These are phyloP conservation scores for Styela clava DNA, from an alignment of 23 tunicate genomes.

Conservation along the genomic window DNA sequence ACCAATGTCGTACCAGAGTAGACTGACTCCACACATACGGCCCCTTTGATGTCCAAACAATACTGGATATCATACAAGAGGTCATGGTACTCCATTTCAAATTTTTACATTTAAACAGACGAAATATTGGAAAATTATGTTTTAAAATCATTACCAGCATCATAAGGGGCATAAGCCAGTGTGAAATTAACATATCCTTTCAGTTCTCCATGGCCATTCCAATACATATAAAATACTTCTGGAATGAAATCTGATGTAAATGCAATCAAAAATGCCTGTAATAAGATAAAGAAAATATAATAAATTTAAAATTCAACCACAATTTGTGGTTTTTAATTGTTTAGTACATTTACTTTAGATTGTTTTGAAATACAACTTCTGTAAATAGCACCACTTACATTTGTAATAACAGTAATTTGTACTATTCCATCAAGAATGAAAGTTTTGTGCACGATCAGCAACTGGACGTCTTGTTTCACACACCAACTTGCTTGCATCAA, in stretches of 20 bases:
- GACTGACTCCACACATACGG: too few relatives aligned
- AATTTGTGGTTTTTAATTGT: background rate
- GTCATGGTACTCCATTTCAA: too few relatives aligned
- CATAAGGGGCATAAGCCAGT: conserved; percentile 58
- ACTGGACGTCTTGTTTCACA: conserved; percentile 78
- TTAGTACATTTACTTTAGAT: background rate
- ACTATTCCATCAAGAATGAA: conserved; percentile 80
- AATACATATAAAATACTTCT: conserved; percentile 37
- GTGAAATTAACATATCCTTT: conserved; percentile 65
- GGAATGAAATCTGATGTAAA: conserved; percentile 88
- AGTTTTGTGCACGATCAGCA: conserved; percentile 77
- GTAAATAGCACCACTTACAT: conserved; percentile 56
- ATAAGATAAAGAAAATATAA: too few relatives aligned
- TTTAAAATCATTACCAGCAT: conserved; percentile 34
- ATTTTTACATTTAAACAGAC: background rate
- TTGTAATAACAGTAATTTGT: conserved; percentile 82
- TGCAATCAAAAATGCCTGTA: conserved; percentile 82
- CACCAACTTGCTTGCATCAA: conserved; percentile 75
- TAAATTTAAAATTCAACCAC: too few relatives aligned
- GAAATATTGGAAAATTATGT: background rate
- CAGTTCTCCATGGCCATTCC: conserved; percentile 42
- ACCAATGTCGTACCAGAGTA: too few relatives aligned
- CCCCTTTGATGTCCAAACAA: too few relatives aligned
- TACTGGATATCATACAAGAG: too few relatives aligned
- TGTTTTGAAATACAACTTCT: too few relatives aligned